These are phyloP conservation scores for Leucozona laternaria DNA, from an alignment of 2,888 invertebrate genomes.

Conservation along the genomic window DNA sequence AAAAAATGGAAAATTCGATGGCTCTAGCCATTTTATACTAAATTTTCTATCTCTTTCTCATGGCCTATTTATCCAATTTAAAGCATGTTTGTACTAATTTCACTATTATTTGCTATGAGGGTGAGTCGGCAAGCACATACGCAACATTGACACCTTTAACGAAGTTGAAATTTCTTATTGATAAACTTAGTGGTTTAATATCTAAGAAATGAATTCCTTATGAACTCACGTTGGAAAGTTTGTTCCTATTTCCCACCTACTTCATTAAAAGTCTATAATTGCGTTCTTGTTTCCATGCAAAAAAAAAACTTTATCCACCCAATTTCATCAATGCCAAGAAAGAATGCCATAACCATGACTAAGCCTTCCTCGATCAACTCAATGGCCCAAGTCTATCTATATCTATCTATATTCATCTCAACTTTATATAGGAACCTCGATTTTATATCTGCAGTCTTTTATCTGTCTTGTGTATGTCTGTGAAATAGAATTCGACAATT, in stretches of 20 bases:
- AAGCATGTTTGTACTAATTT: too few species aligned
- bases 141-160: too few species aligned
- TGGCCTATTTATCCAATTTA: too few species aligned
- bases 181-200: too few species aligned
- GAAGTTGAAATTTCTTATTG: too few species aligned
- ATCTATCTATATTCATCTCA: background rate
- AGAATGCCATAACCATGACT: conserved; percentile 39
- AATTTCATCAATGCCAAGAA: conserved; percentile 11
- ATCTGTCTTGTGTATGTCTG: conserved; percentile 27
- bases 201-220: background rate
- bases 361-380: conserved; percentile 12
- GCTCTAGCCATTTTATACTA: too few species aligned
- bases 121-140: too few species aligned
- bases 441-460: conserved; percentile 3
- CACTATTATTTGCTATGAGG: too few species aligned
- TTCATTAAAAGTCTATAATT: conserved; percentile 15
- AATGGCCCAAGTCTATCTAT: conserved; percentile 1
- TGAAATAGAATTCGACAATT: conserved; percentile 30
- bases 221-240: background rate
- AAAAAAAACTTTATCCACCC: background rate
- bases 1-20: too few species aligned
- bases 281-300: conserved; percentile 7
- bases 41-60: too few species aligned
- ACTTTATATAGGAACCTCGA: background rate
- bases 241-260: conserved; percentile 6